phyloP scores from a whole-genome alignment of 2,888 invertebrate genomes.

The Malthinus seriepunctatus region DNA sequence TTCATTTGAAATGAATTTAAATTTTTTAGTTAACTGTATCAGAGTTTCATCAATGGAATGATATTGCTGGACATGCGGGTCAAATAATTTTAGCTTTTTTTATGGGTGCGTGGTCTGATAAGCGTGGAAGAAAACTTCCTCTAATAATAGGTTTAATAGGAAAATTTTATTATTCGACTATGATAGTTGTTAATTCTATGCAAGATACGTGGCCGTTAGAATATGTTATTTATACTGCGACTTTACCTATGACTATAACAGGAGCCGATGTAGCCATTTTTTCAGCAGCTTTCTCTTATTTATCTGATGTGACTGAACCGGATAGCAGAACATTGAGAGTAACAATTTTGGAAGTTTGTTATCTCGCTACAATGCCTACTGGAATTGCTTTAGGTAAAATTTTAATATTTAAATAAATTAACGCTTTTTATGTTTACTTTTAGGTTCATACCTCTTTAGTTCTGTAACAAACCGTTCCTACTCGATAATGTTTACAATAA shows the following conservation, averaged over 20 bases:
- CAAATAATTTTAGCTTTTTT: conserved; percentile 79
- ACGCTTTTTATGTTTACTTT: conserved; percentile 36
- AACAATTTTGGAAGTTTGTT: conserved; percentile 79
- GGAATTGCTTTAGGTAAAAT: conserved; percentile 74
- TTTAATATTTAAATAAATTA: conserved; percentile 39
- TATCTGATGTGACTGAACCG: conserved; percentile 74
- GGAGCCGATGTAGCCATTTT: conserved; percentile 82
- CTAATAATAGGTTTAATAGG: conserved; percentile 73
- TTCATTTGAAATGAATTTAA: neutral
- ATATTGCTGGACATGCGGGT: conserved; percentile 71
- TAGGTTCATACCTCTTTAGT: conserved; percentile 68
- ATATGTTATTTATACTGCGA: conserved; percentile 74
- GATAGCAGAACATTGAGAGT: conserved; percentile 76
- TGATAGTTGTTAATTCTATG: conserved; percentile 71
- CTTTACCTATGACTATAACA: conserved; percentile 74
- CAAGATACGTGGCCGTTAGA: conserved; percentile 69
- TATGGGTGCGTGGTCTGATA: conserved; percentile 82
- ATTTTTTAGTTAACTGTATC: conserved; percentile 70
- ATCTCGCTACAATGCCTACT: conserved; percentile 80
- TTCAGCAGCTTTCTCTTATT: conserved; percentile 77
- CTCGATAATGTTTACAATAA: conserved; percentile 74
- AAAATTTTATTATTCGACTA: conserved; percentile 74
- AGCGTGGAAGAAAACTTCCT: conserved; percentile 74
- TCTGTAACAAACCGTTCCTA: conserved; percentile 67
- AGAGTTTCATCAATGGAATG: conserved; percentile 77